A percentile compares a stretch with the other conserved stretches of the same genome.
Conservation (phyloP, 2,113 vertebrate species). For the Polypterus senegalus region DNA sequence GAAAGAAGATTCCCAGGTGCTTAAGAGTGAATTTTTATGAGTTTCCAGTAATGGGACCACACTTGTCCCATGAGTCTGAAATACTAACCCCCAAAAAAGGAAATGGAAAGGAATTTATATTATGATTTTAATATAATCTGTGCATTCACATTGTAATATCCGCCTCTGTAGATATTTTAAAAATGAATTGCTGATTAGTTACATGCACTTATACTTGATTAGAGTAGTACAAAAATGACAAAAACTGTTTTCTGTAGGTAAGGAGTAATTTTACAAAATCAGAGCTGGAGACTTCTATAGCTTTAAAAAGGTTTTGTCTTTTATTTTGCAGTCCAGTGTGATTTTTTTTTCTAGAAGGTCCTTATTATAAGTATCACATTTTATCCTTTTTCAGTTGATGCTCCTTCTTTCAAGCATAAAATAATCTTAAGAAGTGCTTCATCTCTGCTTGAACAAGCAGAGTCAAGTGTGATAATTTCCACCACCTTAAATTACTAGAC, state of each 20-base stretch:
- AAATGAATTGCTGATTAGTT: too few relatives aligned
- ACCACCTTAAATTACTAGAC: constrained; percentile 11
- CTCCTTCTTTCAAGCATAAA: constrained; percentile 19
- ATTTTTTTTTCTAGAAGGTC: too few relatives aligned
- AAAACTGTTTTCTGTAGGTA: too few relatives aligned
- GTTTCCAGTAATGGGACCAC: constrained; percentile 34
- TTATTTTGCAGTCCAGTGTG: too few relatives aligned
- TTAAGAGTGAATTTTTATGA: constrained; percentile 29
- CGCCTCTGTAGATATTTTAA: too few relatives aligned
- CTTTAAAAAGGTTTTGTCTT: too few relatives aligned
- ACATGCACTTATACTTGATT: too few relatives aligned
- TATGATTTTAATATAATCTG: constrained; percentile 33
- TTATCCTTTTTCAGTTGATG: constrained; percentile 3
- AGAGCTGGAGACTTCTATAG: too few relatives aligned
- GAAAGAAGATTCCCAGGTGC: neutral
- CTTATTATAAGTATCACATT: too few relatives aligned
- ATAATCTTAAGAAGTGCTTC: constrained; percentile 20
- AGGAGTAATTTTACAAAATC: too few relatives aligned
- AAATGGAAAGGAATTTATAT: constrained; percentile 39
- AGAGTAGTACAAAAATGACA: too few relatives aligned
- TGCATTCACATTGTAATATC: too few relatives aligned
- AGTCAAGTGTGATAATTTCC: constrained; percentile 20
- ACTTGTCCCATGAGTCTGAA: constrained; percentile 31
- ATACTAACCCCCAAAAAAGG: constrained; percentile 27
- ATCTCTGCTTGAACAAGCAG: constrained; percentile 8